Evolutionary conservation across 1,140 invertebrate genomes (phyloP).

Genomic region (Diorhabda sublineata): DNA sequence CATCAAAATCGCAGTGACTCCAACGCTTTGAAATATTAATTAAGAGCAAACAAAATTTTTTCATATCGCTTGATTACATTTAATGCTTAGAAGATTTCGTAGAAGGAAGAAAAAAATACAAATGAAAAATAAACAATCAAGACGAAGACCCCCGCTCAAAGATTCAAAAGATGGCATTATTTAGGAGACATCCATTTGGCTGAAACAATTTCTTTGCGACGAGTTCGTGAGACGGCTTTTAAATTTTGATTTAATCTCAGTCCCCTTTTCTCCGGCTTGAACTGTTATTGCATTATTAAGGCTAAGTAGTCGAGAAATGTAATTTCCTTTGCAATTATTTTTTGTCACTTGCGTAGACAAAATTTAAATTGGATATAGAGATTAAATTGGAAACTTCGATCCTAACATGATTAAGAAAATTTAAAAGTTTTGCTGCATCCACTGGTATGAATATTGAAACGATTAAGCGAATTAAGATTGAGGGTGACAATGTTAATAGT

Average conservation of each 20-base stretch:
- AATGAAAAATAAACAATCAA: not conserved
- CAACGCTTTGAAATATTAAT: too few species aligned
- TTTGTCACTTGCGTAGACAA: slow-evolving; percentile 6
- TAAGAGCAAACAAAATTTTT: too few species aligned
- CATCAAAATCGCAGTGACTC: too few species aligned
- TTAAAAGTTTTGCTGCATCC: too few species aligned
- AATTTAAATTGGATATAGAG: slow-evolving; percentile 3
- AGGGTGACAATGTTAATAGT: too few species aligned
- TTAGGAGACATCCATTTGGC: slow-evolving; percentile 1
- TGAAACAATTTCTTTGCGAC: not conserved
- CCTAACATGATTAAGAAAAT: too few species aligned
- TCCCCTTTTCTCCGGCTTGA: not conserved
- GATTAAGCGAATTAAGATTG: too few species aligned
- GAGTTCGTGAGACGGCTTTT: slow-evolving; percentile 6
- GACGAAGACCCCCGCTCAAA: not conserved
- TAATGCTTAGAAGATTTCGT: too few species aligned
- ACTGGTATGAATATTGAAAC: too few species aligned
- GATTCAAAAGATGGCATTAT: slow-evolving; percentile 1
- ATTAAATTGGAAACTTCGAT: not conserved
- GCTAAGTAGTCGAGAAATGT: slow-evolving; percentile 14
- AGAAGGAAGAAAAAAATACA: not conserved
- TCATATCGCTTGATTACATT: too few species aligned
- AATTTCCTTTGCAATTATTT: slow-evolving; percentile 13
- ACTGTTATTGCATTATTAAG: slow-evolving; percentile 6
- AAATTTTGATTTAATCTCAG: slow-evolving; percentile 9